Evolutionary conservation across 2,888 invertebrate genomes (phyloP).

Genomic region (Harpalus rufipes): DNA sequence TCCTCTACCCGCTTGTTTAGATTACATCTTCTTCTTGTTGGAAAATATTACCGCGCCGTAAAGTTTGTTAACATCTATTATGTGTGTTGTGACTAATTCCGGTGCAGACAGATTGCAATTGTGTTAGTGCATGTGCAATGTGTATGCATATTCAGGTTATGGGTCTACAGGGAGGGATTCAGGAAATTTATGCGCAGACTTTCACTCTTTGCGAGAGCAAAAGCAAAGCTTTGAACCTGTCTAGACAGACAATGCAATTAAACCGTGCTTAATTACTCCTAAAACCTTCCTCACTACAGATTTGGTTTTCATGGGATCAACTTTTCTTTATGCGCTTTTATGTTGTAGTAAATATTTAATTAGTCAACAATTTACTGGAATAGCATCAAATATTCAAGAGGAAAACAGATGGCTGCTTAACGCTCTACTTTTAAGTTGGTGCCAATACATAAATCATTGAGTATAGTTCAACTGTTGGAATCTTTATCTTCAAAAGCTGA

Average conservation of each 20-base stretch:
- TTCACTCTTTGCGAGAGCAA: constrained; percentile 45
- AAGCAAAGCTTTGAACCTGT: constrained; percentile 50
- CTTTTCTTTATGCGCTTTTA: not conserved
- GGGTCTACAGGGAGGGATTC: constrained; percentile 48
- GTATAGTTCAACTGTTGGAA: not conserved
- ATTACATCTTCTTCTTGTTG: constrained; percentile 54
- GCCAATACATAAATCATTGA: constrained; percentile 37
- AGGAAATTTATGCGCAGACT: constrained; percentile 55
- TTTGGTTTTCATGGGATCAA: constrained; percentile 6
- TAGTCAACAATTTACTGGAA: not conserved
- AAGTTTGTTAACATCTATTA: constrained; percentile 61
- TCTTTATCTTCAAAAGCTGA: constrained; percentile 41
- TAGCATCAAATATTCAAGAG: not conserved
- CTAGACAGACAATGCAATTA: constrained; percentile 55
- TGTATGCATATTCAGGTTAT: constrained; percentile 57
- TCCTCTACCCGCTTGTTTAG: constrained; percentile 38
- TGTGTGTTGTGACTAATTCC: constrained; percentile 55
- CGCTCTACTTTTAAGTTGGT: constrained; percentile 23
- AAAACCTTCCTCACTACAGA: constrained; percentile 19
- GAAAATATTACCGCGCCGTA: constrained; percentile 57
- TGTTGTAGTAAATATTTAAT: not conserved
- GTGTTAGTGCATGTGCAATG: constrained; percentile 33
- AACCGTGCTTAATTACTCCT: constrained; percentile 18
- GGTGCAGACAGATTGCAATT: constrained; percentile 54
- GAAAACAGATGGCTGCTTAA: constrained; percentile 5